phyloP scores from a whole-genome alignment of 2,113 vertebrate genomes.

The Cynoglossus semilaevis region DNA sequence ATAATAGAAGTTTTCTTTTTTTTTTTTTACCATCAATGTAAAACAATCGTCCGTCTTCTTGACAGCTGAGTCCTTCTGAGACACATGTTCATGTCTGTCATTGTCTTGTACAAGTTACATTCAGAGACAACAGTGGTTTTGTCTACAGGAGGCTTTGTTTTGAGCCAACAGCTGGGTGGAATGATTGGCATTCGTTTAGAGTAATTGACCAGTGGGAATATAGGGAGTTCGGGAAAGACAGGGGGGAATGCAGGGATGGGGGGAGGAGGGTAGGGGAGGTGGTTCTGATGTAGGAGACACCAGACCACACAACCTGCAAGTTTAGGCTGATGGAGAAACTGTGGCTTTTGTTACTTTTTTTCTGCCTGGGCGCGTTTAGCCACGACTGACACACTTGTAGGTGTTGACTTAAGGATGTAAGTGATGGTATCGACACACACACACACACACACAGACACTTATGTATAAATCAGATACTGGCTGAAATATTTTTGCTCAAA shows the following conservation, averaged over 20 bases:
- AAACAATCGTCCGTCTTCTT: conserved; percentile 25
- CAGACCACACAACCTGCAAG: conserved; percentile 75
- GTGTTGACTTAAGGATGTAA: conserved; percentile 67
- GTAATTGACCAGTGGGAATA: conserved; percentile 74
- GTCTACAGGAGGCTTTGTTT: conserved; percentile 73
- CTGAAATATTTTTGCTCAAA: no score
- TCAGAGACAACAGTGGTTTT: conserved; percentile 57
- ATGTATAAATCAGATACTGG: background rate
- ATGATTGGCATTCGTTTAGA: conserved; percentile 77
- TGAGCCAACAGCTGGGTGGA: conserved; percentile 75
- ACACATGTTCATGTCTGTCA: conserved; percentile 62
- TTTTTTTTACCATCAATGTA: conserved; percentile 38
- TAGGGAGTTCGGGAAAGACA: conserved; percentile 34
- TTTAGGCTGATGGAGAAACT: conserved; percentile 59
- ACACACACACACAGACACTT: conserved; percentile 7
- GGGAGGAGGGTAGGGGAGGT: conserved; percentile 9
- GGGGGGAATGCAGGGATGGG: background rate
- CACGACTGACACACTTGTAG: conserved; percentile 40
- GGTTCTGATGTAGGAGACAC: conserved; percentile 52
- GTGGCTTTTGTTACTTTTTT: conserved; percentile 60
- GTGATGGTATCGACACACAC: conserved; percentile 26
- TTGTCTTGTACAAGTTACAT: conserved; percentile 48
- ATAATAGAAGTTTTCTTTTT: conserved; percentile 4
- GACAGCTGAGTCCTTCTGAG: conserved; percentile 33
- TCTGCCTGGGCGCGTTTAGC: conserved; percentile 56